phyloP scores from a whole-genome alignment of 2,888 invertebrate species.

The Acanthoscelides obtectus region DNA sequence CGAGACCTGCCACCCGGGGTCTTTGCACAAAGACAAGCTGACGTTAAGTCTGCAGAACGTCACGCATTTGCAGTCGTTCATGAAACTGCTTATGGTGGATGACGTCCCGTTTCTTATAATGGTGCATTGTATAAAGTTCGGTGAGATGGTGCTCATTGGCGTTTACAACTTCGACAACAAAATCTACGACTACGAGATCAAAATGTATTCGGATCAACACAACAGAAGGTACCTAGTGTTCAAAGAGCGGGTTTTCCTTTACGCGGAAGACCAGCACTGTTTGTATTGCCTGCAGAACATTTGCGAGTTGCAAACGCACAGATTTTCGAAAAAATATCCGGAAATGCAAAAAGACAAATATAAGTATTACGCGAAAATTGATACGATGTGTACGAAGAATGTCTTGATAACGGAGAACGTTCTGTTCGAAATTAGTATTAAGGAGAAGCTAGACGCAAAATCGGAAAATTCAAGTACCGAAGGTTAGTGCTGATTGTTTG shows the following conservation, averaged over 20 bases:
- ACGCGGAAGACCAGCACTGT: constrained; percentile 20
- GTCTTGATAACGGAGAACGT: constrained; percentile 18
- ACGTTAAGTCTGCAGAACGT: constrained; percentile 14
- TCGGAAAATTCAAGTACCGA: neutral
- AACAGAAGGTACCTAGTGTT: constrained; percentile 12
- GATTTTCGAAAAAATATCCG: constrained; percentile 18
- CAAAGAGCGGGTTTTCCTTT: constrained; percentile 16
- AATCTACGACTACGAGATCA: constrained; percentile 17
- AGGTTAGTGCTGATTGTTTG: neutral
- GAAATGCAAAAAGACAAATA: constrained; percentile 18
- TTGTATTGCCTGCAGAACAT: constrained; percentile 22
- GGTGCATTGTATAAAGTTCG: constrained; percentile 19
- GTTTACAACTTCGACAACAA: constrained; percentile 17
- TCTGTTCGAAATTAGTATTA: constrained; percentile 12
- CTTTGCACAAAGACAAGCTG: constrained; percentile 10
- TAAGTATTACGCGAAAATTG: constrained; percentile 19
- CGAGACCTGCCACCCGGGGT: constrained; percentile 20
- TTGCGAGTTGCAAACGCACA: constrained; percentile 16
- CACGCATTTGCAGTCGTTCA: constrained; percentile 19
- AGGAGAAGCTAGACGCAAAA: neutral
- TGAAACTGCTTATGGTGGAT: constrained; percentile 17
- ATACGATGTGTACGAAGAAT: constrained; percentile 15
- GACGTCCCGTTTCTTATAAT: constrained; percentile 19
- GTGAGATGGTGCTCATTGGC: constrained; percentile 19
- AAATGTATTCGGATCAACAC: constrained; percentile 14